Percentiles rank a stretch among this genome's conserved stretches.
These are phyloP conservation scores for Athene cunicularia DNA, from an alignment of 2,113 vertebrate species.

Conservation along the genomic window DNA sequence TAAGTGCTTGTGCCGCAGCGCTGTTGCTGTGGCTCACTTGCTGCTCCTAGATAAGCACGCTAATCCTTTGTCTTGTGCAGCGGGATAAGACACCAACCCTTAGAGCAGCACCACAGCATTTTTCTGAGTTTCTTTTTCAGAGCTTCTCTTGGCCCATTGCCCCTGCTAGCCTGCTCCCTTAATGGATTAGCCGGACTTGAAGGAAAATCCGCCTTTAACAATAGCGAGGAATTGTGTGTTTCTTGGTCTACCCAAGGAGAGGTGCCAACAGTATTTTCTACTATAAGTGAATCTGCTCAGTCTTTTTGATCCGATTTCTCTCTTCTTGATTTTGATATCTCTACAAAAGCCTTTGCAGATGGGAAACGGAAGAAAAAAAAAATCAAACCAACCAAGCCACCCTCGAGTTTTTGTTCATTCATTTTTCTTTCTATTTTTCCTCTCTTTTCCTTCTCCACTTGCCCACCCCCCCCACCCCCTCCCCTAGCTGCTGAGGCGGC, in stretches of 20 bases:
- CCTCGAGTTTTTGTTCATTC: neutral
- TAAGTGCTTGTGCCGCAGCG: neutral
- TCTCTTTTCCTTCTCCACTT: neutral
- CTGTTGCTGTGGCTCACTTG: neutral
- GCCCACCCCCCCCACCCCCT: too few species aligned
- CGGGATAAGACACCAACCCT: neutral
- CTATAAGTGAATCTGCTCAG: neutral
- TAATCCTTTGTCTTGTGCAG: constrained; percentile 14
- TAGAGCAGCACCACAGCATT: neutral
- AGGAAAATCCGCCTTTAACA: constrained; percentile 48
- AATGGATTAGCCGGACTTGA: constrained; percentile 55
- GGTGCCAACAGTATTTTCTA: constrained; percentile 15
- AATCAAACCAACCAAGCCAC: neutral
- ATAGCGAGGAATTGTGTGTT: neutral
- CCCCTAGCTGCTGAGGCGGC: neutral
- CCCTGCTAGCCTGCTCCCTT: constrained; percentile 9
- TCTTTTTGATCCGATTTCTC: constrained; percentile 37
- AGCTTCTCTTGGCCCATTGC: constrained; percentile 6
- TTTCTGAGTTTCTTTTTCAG: neutral
- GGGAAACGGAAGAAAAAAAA: neutral
- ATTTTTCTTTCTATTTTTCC: neutral
- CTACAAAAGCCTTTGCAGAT: constrained; percentile 16
- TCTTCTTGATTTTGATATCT: constrained; percentile 45
- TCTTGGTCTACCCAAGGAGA: neutral
- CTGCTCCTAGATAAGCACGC: constrained; percentile 38